These are phyloP conservation scores for Podocnemis expansa DNA, from an alignment of 2,113 vertebrate species.

Conservation along the genomic window DNA sequence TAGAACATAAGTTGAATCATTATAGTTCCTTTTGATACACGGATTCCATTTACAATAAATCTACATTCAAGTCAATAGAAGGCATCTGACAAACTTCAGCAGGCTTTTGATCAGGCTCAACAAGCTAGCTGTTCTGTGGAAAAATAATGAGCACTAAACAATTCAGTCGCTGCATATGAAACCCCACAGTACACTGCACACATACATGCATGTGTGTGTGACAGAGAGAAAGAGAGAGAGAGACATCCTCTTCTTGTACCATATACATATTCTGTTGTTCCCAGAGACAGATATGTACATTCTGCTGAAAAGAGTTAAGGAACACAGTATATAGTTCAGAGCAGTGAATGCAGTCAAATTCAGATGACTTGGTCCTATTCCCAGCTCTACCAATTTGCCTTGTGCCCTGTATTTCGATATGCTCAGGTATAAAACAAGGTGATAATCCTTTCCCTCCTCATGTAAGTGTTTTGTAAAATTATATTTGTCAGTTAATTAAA, in stretches of 20 bases:
- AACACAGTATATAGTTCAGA: not conserved
- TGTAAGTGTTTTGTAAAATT: not conserved
- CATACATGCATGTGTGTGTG: too few species aligned
- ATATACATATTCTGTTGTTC: not conserved
- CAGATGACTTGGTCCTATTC: not conserved
- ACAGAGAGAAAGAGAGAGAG: too few species aligned
- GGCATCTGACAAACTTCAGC: not conserved
- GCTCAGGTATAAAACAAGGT: not conserved
- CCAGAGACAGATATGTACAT: not conserved
- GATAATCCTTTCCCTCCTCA: not conserved
- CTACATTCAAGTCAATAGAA: not conserved
- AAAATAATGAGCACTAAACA: not conserved
- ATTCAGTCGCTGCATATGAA: not conserved
- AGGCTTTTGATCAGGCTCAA: not conserved
- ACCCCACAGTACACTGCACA: not conserved
- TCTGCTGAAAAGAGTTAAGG: not conserved
- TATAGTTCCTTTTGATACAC: not conserved
- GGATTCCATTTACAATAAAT: not conserved
- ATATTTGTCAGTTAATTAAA: not conserved
- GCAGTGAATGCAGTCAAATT: not conserved
- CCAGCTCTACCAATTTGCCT: not conserved
- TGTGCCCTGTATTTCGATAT: not conserved
- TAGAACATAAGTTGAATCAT: not conserved
- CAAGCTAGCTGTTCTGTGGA: not conserved
- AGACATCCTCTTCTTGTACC: not conserved